A percentile compares a stretch with the other conserved stretches of the same genome.
phyloP scores from a whole-genome alignment of 2,888 invertebrate genomes.

The Cataglyphis altisquamis region DNA sequence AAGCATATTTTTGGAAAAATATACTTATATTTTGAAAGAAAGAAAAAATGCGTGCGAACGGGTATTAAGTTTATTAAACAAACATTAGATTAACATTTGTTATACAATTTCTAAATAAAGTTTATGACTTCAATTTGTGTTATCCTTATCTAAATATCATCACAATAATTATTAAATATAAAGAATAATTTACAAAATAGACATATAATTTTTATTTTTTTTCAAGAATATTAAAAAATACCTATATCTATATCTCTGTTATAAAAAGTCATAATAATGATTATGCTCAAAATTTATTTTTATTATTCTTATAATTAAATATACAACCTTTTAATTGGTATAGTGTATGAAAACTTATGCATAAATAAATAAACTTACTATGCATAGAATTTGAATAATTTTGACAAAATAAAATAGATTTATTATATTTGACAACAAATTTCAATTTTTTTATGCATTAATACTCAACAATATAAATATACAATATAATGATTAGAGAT shows the following conservation, averaged over 20 bases:
- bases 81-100: constrained; percentile 35
- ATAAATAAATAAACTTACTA: not conserved
- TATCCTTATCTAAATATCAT: not conserved
- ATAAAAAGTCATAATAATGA: not conserved
- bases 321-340: not conserved
- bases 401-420: not conserved
- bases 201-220: not conserved
- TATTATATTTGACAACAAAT: too few species aligned
- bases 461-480: not conserved
- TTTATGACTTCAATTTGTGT: constrained; percentile 36
- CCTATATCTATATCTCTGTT: not conserved
- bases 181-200: not conserved
- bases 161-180: not conserved
- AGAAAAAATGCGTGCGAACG: not conserved
- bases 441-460: not conserved
- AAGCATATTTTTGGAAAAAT: constrained; percentile 3
- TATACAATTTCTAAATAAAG: constrained; percentile 63
- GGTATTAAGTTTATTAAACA: not conserved
- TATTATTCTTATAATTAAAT: not conserved
- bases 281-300: not conserved
- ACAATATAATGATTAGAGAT: not conserved
- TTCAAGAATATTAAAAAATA: not conserved
- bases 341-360: not conserved
- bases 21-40: constrained; percentile 12
- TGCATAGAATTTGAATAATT: not conserved